Evolutionary conservation across 2,113 vertebrate genomes (phyloP).

Genomic region (Alaudala cheleensis): DNA sequence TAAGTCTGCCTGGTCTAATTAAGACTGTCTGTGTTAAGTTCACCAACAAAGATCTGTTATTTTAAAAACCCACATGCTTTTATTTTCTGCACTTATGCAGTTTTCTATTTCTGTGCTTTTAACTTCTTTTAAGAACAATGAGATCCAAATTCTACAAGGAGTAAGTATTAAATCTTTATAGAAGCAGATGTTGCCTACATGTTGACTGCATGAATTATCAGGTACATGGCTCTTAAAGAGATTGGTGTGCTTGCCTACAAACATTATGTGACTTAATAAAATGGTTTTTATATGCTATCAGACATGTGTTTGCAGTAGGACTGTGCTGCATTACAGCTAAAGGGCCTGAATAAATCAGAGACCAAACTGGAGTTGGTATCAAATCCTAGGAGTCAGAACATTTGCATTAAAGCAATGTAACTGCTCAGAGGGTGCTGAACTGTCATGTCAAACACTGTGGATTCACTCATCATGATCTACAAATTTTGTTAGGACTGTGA

Average conservation of each 20-base stretch:
- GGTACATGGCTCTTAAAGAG: conserved; percentile 14
- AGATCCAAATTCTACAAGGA: not conserved
- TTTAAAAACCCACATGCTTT: conserved; percentile 5
- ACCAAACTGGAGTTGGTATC: not conserved
- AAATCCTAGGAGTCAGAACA: not conserved
- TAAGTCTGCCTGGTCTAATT: not conserved
- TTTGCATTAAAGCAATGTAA: not conserved
- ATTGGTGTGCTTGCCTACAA: not conserved
- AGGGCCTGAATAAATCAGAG: not conserved
- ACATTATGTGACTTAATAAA: conserved; percentile 33
- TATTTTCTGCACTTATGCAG: not conserved
- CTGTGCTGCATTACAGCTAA: not conserved
- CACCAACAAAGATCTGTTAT: not conserved
- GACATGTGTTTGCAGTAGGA: not conserved
- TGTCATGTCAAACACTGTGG: not conserved
- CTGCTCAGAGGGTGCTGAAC: not conserved
- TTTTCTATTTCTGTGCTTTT: not conserved
- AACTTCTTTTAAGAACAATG: not conserved
- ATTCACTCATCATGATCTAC: not conserved
- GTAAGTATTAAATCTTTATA: conserved; percentile 7
- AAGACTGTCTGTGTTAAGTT: not conserved
- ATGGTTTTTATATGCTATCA: conserved; percentile 4
- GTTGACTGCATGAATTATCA: conserved; percentile 5
- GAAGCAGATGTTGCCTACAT: conserved; percentile 14
- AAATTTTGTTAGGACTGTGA: not conserved